phyloP scores from a whole-genome alignment of 2,113 vertebrate genomes.

The Chaetorhynchus papuensis region DNA sequence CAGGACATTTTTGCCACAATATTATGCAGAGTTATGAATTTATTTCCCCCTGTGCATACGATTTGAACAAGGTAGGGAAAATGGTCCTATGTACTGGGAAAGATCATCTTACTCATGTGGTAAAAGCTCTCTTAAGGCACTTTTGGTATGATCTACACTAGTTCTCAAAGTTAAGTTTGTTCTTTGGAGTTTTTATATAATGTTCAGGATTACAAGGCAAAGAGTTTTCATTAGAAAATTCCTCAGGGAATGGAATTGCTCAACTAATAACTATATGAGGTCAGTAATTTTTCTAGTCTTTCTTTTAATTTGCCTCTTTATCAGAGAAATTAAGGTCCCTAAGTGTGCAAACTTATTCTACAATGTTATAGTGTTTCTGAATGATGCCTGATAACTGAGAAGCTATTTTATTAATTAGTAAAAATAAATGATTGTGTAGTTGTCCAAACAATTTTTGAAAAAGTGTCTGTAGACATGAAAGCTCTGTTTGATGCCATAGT shows the following conservation, averaged over 20 bases:
- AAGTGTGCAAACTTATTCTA: not conserved
- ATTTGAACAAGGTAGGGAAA: slow-evolving; percentile 3
- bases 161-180: not conserved
- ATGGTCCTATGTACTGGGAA: not conserved
- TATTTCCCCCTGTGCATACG: not conserved
- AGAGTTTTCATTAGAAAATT: not conserved
- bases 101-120: not conserved
- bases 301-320: not conserved
- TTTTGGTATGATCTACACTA: not conserved
- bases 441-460: not conserved
- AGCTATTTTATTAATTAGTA: not conserved
- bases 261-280: not conserved
- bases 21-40: slow-evolving; percentile 35
- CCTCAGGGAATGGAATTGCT: not conserved
- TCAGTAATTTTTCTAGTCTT: not conserved
- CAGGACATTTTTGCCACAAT: slow-evolving; percentile 19
- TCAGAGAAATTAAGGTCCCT: not conserved
- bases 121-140: not conserved
- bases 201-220: not conserved
- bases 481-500: not conserved
- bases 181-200: not conserved
- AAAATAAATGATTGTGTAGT: not conserved
- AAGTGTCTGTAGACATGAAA: not conserved
- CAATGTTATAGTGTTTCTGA: not conserved
- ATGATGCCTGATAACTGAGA: not conserved